Evolutionary conservation across 1,140 invertebrate species (phyloP).

Genomic region (Copidosoma floridanum): DNA sequence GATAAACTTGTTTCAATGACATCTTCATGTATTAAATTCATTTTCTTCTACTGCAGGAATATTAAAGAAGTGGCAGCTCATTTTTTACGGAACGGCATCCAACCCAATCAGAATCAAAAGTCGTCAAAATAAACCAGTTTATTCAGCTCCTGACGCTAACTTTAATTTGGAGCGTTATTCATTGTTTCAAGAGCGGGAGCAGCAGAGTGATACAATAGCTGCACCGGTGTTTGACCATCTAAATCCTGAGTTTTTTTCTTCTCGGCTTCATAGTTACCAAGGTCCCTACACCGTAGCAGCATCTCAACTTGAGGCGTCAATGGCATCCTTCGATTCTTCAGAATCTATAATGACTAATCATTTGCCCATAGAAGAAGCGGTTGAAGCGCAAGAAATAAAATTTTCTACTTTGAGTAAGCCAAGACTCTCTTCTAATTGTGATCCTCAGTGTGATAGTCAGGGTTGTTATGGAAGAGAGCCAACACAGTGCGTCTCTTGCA

Average conservation of each 20-base stretch:
- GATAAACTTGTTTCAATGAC: too few species aligned
- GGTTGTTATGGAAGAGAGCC: slow-evolving; percentile 81
- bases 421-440: slow-evolving; percentile 61
- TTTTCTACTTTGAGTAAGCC: slow-evolving; percentile 12
- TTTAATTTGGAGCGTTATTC: too few species aligned
- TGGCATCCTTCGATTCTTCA: slow-evolving; percentile 66
- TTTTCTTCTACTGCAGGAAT: slow-evolving; percentile 60
- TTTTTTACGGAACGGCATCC: slow-evolving; percentile 85
- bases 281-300: slow-evolving; percentile 68
- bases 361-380: too few species aligned
- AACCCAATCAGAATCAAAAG: slow-evolving; percentile 71
- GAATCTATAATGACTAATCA: slow-evolving; percentile 48
- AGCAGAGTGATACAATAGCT: slow-evolving; percentile 45
- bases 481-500: slow-evolving; percentile 76
- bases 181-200: slow-evolving; percentile 26
- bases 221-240: slow-evolving; percentile 60
- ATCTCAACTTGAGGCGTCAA: slow-evolving; percentile 66
- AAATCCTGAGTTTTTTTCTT: slow-evolving; percentile 56
- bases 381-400: too few species aligned
- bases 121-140: slow-evolving; percentile 48
- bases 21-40: too few species aligned
- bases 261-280: slow-evolving; percentile 68
- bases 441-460: slow-evolving; percentile 77
- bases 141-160: too few species aligned
- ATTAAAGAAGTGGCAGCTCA: slow-evolving; percentile 88